Evolutionary conservation across 2,113 vertebrate species (phyloP).

Genomic region (Xenopus borealis): DNA sequence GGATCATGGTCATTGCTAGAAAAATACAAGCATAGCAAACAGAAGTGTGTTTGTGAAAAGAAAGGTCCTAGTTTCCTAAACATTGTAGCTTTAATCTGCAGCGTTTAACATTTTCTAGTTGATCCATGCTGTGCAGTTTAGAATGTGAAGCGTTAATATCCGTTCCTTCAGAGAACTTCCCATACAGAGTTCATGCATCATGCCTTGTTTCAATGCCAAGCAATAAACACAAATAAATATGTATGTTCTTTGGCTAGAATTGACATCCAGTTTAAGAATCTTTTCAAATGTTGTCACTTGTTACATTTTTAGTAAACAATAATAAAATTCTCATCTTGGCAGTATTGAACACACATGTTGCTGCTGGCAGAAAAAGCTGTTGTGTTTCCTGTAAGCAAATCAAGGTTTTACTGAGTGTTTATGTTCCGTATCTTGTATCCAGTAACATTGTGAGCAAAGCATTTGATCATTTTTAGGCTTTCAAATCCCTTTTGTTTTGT

Average conservation of each 20-base stretch:
- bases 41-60: no score
- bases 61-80: no score
- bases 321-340: conserved; percentile 1
- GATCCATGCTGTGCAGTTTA: no score
- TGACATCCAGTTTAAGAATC: conserved; percentile 4
- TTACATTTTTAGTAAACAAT: conserved; percentile 31
- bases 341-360: conserved; percentile 20
- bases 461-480: no score
- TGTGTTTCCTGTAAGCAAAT: not conserved
- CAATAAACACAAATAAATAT: conserved; percentile 14
- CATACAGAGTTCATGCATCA: no score
- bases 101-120: no score
- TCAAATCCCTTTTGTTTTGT: not conserved
- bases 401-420: no score
- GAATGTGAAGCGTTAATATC: not conserved
- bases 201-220: conserved; percentile 2
- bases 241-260: conserved; percentile 14
- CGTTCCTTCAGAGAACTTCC: not conserved
- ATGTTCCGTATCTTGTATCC: no score
- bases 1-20: no score
- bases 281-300: conserved; percentile 18
- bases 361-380: conserved; percentile 2
- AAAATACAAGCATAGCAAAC: no score
- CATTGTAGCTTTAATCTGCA: no score
- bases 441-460: no score